Base-by-base conservation (phyloP, 2,113 vertebrate genomes). In the Odobenus rosmarus region DNA sequence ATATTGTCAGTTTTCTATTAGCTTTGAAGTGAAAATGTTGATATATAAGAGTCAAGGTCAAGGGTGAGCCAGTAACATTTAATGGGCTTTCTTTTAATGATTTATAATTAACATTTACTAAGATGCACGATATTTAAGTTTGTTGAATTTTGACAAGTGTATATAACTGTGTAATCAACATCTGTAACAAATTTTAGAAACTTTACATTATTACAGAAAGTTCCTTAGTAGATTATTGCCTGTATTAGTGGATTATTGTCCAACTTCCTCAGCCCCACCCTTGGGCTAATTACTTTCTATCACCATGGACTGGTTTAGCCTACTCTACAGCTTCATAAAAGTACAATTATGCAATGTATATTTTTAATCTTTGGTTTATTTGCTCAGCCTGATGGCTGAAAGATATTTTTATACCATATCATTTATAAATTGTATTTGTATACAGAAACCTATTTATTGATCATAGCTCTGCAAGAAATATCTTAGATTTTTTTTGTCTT, bases 351-450 rank as follows among this genome's bases (percentile, higher is more conserved):
- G n/a, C 8, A 36, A 4, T 57, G 9, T 11, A 0, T 36, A 53
- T 64, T 94, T 74, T 81, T 86, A 80, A 67, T 88, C 15, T 80
- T 94, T 85, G 7, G 51, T 81, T 94, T 46, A 88, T 59, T 84
- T 92, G 11, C 24, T 59, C 77, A 72, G 7, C 5, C 62, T 71
- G 81, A 59, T 33, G 6, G 4, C 10, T 83, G 1, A 64, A 76
- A 83, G 39, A 81, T 62, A 80, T 59, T 55, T 84, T 95, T 80
- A 59, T 72, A 59, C 33, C 86, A 55, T 2, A 81, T 13, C 13
- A 53, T 93, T 87, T 69, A n/a, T 51, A 91, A 83, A 33, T 93
- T 31, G 33, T 62, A 39, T 46, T 64, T 83, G 5, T 67, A 16
- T 89, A 42, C 85, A 2, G 21, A 88, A 59, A 53, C 4, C 5